Percentiles rank a stretch among this genome's conserved stretches.
Evolutionary conservation across 1,140 invertebrate species (phyloP).

Genomic region (Drosophila seguyi): DNA sequence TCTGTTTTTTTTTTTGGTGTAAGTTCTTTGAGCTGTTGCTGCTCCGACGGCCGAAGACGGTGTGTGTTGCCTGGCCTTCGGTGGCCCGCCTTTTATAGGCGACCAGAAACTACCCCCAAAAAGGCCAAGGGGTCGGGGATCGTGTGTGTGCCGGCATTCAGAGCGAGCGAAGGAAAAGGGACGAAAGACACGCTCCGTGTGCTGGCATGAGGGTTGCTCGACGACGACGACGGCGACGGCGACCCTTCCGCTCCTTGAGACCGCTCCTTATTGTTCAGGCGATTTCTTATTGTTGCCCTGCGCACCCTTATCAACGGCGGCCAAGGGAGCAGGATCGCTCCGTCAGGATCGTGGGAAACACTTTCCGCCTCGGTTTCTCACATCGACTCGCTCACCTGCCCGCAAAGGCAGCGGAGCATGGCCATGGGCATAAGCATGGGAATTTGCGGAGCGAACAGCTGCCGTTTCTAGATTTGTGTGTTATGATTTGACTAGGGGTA

Average conservation of each 20-base stretch:
- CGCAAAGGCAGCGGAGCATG: slow-evolving; percentile 56
- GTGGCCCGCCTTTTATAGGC: slow-evolving; percentile 61
- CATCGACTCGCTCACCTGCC: slow-evolving; percentile 85
- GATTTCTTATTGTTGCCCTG: slow-evolving; percentile 68
- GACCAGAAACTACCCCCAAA: slow-evolving; percentile 66
- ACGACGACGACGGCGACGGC: slow-evolving; percentile 9
- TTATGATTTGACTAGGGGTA: slow-evolving; percentile 76
- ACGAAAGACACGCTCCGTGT: slow-evolving; percentile 53
- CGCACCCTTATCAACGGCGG: slow-evolving; percentile 70
- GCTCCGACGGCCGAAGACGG: slow-evolving; percentile 71
- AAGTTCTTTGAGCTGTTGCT: slow-evolving; percentile 64
- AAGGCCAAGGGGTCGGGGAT: slow-evolving; percentile 10
- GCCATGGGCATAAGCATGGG: slow-evolving; percentile 64
- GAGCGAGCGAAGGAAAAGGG: slow-evolving; percentile 18
- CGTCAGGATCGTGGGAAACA: slow-evolving; percentile 81
- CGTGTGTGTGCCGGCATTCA: slow-evolving; percentile 63
- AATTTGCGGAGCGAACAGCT: slow-evolving; percentile 73
- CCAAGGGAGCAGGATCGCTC: slow-evolving; percentile 68
- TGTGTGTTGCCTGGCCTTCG: slow-evolving; percentile 44
- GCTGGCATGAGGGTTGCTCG: slow-evolving; percentile 73
- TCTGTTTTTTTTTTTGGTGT: slow-evolving; percentile 16
- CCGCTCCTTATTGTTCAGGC: slow-evolving; percentile 73
- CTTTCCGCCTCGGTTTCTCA: slow-evolving; percentile 83
- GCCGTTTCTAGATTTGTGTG: slow-evolving; percentile 78
- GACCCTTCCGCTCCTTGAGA: slow-evolving; percentile 73